phyloP scores from a whole-genome alignment of 2,797 vertebrate species.

The Clangula hyemalis region DNA sequence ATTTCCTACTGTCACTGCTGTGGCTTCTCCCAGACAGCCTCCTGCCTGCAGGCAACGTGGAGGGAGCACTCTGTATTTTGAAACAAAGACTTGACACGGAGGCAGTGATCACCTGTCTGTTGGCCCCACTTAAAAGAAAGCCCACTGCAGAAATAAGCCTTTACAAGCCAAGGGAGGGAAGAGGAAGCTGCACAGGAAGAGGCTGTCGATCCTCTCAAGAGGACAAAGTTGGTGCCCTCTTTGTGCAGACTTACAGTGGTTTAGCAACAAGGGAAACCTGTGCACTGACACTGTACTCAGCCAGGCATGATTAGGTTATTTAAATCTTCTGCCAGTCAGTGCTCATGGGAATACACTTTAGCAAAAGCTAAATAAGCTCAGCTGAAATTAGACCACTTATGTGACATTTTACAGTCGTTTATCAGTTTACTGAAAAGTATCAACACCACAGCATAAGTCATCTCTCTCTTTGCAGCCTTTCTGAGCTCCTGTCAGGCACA shows the following conservation, averaged over 20 bases:
- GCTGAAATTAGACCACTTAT: conserved; percentile 45
- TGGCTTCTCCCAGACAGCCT: background rate
- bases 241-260: background rate
- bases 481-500: background rate
- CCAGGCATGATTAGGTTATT: conserved; percentile 8
- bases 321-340: conserved; percentile 47
- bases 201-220: background rate
- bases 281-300: background rate
- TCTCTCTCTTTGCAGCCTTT: background rate
- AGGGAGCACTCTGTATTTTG: background rate
- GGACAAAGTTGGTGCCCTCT: background rate
- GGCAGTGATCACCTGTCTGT: background rate
- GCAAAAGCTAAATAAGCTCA: conserved; percentile 55
- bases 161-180: background rate
- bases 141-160: background rate
- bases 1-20: background rate
- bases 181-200: background rate
- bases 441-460: background rate
- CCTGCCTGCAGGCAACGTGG: background rate
- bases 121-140: background rate
- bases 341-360: conserved; percentile 36
- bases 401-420: conserved; percentile 33
- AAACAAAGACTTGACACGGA: background rate
- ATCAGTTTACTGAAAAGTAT: conserved; percentile 22
- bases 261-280: conserved; percentile 19